Evolutionary conservation across 2,797 vertebrate genomes (phyloP), one percentile per base, ranked within the genome.

Genomic region (Argya squamiceps): DNA sequence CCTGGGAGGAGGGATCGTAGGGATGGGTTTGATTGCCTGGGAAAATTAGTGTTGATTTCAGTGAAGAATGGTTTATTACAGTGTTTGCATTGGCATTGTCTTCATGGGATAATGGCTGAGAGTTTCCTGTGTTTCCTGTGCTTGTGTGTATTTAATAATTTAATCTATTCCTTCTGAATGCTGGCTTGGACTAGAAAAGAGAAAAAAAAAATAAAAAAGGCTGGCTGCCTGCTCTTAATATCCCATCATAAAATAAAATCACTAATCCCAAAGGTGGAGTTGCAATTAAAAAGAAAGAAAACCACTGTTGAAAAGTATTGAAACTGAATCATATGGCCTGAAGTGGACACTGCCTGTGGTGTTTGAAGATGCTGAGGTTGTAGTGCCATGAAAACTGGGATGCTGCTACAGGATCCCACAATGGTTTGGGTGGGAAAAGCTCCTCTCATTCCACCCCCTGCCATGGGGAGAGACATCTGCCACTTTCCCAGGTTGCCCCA

Each of bases 31-130:
- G 93, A 94, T 95, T 96, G 95, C 95, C 73, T 92, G 1, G 1
- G 93, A 94, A 97, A 97, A 96, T 95, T 80, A 94, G 96, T 93
- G 92, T 94, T 96, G 93, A 96, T 96, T 96, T 93, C 89, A 92
- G 84, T 93, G 94, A 92, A 97, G 94, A 93, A 92, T 94, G 91
- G 92, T 97, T 97, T 92, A 96, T 96, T 95, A 94, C 58, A 89
- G 81, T 96, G 92, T 96, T 96, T 96, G 90, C 89, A 43, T 74
- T 96, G 92, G 92, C 89, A 77, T 97, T 94, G 93, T 84, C 68
- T 94, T 91, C 64, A 30, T 53, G 14, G 92, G 81, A 60, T 94
- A 93, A 94, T 95, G 92, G 91, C 74, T 88, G 44, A 91, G 92
- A 84, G 93, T 92, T 96, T 70, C 92, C 93, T 96, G 88, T 87